Conservation (phyloP, 2,888 invertebrate genomes). For the Lepidochrysops patricia region DNA sequence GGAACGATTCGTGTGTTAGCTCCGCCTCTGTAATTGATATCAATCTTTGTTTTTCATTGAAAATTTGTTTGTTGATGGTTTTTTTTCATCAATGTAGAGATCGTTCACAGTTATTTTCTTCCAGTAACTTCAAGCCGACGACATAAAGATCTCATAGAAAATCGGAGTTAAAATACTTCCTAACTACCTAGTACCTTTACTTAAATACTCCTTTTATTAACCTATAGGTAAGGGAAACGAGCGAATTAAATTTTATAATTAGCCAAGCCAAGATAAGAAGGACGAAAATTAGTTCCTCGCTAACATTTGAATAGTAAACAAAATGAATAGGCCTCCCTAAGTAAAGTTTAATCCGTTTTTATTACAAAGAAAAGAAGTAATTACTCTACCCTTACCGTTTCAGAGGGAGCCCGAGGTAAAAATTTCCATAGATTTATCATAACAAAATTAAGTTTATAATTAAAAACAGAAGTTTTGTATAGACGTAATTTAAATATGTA, state of each 20-base stretch:
- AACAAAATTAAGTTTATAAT: constrained; percentile 75
- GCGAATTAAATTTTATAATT: not conserved
- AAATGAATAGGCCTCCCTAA: constrained; percentile 71
- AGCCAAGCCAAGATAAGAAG: constrained; percentile 40
- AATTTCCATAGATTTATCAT: constrained; percentile 76
- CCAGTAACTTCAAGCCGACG: no score
- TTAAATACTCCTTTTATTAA: no score
- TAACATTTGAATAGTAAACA: constrained; percentile 70
- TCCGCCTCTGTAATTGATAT: constrained; percentile 58
- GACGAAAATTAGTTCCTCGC: constrained; percentile 62
- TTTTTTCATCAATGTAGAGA: no score
- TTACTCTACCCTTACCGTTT: constrained; percentile 70
- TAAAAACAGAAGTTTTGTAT: constrained; percentile 74
- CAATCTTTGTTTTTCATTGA: constrained; percentile 38
- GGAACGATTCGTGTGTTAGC: constrained; percentile 53
- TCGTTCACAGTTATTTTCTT: no score
- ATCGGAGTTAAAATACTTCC: no score
- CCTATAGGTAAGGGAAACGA: no score
- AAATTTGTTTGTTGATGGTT: not conserved
- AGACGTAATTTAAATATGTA: constrained; percentile 71
- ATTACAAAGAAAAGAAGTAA: constrained; percentile 75
- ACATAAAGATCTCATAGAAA: no score
- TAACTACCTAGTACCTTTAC: no score
- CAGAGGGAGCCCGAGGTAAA: constrained; percentile 70
- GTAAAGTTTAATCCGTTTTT: constrained; percentile 75